Conservation (phyloP, 2,888 invertebrate genomes). For the Autographa pulchrina region DNA sequence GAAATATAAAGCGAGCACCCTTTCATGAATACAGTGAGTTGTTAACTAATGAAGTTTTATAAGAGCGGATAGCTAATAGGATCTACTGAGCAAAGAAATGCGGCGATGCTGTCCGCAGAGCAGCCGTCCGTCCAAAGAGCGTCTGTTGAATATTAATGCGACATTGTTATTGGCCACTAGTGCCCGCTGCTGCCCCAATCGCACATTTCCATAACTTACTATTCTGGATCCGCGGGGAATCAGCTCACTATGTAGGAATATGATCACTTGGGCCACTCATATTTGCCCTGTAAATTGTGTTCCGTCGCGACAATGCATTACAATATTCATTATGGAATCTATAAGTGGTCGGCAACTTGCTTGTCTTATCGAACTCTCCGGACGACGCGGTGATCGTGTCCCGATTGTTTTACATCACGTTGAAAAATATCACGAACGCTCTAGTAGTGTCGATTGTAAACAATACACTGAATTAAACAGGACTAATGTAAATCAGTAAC, state of each 20-base stretch:
- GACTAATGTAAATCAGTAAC: slow-evolving; percentile 35
- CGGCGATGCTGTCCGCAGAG: slow-evolving; percentile 80
- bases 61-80: slow-evolving; percentile 68
- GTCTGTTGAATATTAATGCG: slow-evolving; percentile 89
- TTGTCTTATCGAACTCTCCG: slow-evolving; percentile 67
- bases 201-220: slow-evolving; percentile 89
- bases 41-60: slow-evolving; percentile 64
- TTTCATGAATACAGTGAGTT: slow-evolving; percentile 18
- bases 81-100: slow-evolving; percentile 77
- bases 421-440: slow-evolving; percentile 62
- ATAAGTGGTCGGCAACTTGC: slow-evolving; percentile 66
- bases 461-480: slow-evolving; percentile 41
- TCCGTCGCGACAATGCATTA: slow-evolving; percentile 72
- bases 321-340: slow-evolving; percentile 79
- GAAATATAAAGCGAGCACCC: background rate
- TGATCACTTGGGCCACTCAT: slow-evolving; percentile 81
- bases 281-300: slow-evolving; percentile 79
- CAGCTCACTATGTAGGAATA: slow-evolving; percentile 85
- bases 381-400: slow-evolving; percentile 63
- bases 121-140: slow-evolving; percentile 83
- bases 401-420: slow-evolving; percentile 68
- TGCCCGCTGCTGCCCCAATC: slow-evolving; percentile 88
- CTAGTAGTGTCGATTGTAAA: slow-evolving; percentile 40
- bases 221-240: slow-evolving; percentile 88
- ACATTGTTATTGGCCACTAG: slow-evolving; percentile 89